Conservation (phyloP, 2,113 vertebrate species). For the Lagopus muta region DNA sequence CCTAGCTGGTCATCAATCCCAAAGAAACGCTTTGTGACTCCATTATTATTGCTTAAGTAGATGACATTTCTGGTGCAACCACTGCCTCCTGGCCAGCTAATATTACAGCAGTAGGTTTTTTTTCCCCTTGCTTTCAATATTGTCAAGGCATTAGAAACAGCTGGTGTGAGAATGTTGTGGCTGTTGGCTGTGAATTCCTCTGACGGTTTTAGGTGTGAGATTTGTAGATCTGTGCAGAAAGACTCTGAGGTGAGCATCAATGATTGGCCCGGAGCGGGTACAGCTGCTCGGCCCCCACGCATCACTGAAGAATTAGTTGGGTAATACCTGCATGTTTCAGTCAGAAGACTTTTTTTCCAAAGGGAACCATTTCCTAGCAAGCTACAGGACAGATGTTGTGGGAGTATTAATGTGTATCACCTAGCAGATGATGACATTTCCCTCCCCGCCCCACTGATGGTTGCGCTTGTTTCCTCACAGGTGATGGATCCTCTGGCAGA, state of each 20-base stretch:
- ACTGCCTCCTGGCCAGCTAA: slow-evolving; percentile 25
- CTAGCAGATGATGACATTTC: neutral
- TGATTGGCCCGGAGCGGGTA: slow-evolving; percentile 9
- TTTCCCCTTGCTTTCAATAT: neutral
- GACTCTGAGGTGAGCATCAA: slow-evolving; percentile 15
- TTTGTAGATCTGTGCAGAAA: neutral
- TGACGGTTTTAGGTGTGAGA: neutral
- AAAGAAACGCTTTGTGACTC: slow-evolving; percentile 53
- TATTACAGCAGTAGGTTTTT: slow-evolving; percentile 16
- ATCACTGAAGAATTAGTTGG: neutral
- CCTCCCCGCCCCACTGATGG: neutral
- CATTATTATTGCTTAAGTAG: slow-evolving; percentile 63
- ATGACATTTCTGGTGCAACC: slow-evolving; percentile 42
- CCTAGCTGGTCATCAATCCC: slow-evolving; percentile 75
- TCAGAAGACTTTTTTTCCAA: slow-evolving; percentile 1
- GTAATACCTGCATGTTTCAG: neutral
- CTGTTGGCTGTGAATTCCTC: slow-evolving; percentile 49
- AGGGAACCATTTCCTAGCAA: slow-evolving; percentile 5
- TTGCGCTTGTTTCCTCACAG: neutral
- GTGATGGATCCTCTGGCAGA: neutral
- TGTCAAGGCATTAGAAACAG: slow-evolving; percentile 53
- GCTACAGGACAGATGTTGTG: neutral
- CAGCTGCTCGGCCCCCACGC: neutral
- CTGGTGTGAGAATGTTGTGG: slow-evolving; percentile 24
- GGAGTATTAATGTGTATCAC: neutral